Percentiles rank a stretch among this genome's conserved stretches.
Evolutionary conservation across 2,113 vertebrate species (phyloP).

Genomic region (Tachysurus fulvidraco): DNA sequence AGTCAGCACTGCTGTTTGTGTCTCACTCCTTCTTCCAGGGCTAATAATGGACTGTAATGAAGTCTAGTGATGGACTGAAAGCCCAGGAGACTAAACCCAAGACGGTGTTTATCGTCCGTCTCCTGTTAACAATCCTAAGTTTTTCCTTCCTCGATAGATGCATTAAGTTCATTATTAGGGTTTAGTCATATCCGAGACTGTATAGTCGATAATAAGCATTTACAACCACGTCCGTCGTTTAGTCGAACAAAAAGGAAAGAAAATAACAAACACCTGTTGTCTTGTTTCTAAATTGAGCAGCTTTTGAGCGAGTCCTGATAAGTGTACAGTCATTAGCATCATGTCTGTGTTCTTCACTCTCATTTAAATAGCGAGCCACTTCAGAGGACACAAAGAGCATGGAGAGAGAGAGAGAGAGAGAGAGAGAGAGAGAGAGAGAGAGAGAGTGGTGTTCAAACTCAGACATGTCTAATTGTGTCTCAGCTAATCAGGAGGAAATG

Average conservation of each 20-base stretch:
- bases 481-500: conserved; percentile 8
- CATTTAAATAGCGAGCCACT: conserved; percentile 16
- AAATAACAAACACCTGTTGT: background rate
- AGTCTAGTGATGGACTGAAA: conserved; percentile 20
- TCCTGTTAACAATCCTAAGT: background rate
- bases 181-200: no score
- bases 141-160: no score
- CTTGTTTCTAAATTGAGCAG: background rate
- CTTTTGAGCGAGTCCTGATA: background rate
- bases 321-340: conserved; percentile 26
- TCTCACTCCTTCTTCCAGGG: background rate
- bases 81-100: conserved; percentile 6
- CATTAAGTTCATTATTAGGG: no score
- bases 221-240: no score
- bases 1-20: background rate
- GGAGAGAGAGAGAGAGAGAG: background rate
- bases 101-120: background rate
- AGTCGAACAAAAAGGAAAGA: no score
- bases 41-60: background rate
- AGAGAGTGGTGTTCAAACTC: background rate
- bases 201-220: no score
- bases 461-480: conserved; percentile 13
- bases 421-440: background rate
- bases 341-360: conserved; percentile 5
- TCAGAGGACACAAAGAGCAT: conserved; percentile 2